Percentiles rank a stretch among this genome's conserved stretches.
Conservation (phyloP, 2,888 invertebrate species). For the Chironomus riparius region DNA sequence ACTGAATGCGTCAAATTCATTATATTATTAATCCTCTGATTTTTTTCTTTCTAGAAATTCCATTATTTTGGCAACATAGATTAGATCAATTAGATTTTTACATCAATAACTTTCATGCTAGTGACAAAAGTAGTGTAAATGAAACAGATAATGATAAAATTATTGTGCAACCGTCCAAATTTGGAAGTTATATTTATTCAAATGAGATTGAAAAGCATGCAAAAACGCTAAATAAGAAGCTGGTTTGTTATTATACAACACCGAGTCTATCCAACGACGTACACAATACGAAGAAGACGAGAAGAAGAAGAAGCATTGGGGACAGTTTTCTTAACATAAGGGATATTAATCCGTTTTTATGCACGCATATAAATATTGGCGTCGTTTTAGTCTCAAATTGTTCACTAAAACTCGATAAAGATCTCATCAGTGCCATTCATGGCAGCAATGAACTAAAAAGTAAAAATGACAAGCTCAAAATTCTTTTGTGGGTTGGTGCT, state of each 20-base stretch:
- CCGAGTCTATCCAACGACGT: slow-evolving; percentile 37
- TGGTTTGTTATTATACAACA: slow-evolving; percentile 63
- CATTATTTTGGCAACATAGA: slow-evolving; percentile 33
- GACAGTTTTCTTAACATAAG: not conserved
- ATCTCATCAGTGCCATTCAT: slow-evolving; percentile 37
- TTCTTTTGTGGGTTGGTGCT: slow-evolving; percentile 65
- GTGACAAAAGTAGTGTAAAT: not conserved
- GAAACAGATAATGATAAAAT: slow-evolving; percentile 29
- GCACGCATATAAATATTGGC: slow-evolving; percentile 76
- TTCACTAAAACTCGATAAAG: slow-evolving; percentile 47
- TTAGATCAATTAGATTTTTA: slow-evolving; percentile 33
- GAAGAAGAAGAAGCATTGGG: not conserved
- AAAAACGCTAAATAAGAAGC: slow-evolving; percentile 29
- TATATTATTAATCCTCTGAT: not conserved
- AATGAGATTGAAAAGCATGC: slow-evolving; percentile 23
- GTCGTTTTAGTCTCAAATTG: slow-evolving; percentile 58
- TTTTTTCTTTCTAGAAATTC: slow-evolving; percentile 31
- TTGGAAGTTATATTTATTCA: slow-evolving; percentile 30
- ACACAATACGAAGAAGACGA: not conserved
- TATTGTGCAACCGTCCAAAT: slow-evolving; percentile 29
- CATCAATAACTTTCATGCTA: slow-evolving; percentile 27
- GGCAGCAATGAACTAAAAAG: slow-evolving; percentile 45
- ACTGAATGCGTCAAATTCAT: not conserved
- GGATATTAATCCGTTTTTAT: slow-evolving; percentile 59
- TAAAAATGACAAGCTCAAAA: slow-evolving; percentile 56